Evolutionary conservation across 2,797 vertebrate species (phyloP).

Genomic region (Parambassis ranga): DNA sequence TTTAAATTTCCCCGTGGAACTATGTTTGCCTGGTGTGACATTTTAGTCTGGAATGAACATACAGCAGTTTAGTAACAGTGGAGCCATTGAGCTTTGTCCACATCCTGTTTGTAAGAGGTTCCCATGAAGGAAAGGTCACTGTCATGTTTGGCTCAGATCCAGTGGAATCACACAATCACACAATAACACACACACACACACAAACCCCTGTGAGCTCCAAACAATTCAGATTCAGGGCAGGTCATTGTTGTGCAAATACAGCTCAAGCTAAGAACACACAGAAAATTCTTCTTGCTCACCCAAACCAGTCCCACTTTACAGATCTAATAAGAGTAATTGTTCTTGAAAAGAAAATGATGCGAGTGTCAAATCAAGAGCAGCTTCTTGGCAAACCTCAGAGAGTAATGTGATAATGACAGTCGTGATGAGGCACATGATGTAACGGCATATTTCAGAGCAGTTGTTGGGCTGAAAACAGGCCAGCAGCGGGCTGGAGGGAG

Average conservation of each 20-base stretch:
- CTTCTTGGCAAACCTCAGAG: background rate
- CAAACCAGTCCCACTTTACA: background rate
- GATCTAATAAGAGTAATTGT: background rate
- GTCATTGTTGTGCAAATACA: slow-evolving; percentile 5
- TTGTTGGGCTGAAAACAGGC: slow-evolving; percentile 28
- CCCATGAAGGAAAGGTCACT: slow-evolving; percentile 58
- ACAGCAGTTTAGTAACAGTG: slow-evolving; percentile 33
- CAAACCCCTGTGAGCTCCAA: slow-evolving; percentile 8
- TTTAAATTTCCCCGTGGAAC: background rate
- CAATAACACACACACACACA: slow-evolving; percentile 16
- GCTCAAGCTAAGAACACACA: background rate
- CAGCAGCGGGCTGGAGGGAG: slow-evolving; percentile 24
- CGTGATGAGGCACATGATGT: slow-evolving; percentile 43
- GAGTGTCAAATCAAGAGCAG: background rate
- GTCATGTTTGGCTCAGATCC: slow-evolving; percentile 66
- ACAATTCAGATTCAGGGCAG: slow-evolving; percentile 6
- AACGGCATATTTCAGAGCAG: slow-evolving; percentile 48
- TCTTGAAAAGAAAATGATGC: slow-evolving; percentile 1
- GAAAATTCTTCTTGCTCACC: background rate
- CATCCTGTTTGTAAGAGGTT: slow-evolving; percentile 70
- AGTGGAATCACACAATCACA: slow-evolving; percentile 44
- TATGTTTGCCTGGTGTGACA: background rate
- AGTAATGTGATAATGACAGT: slow-evolving; percentile 54
- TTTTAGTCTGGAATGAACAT: slow-evolving; percentile 28
- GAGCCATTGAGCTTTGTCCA: slow-evolving; percentile 37